phyloP scores from a whole-genome alignment of 2,113 vertebrate genomes.

The Coregonus clupeaformis region DNA sequence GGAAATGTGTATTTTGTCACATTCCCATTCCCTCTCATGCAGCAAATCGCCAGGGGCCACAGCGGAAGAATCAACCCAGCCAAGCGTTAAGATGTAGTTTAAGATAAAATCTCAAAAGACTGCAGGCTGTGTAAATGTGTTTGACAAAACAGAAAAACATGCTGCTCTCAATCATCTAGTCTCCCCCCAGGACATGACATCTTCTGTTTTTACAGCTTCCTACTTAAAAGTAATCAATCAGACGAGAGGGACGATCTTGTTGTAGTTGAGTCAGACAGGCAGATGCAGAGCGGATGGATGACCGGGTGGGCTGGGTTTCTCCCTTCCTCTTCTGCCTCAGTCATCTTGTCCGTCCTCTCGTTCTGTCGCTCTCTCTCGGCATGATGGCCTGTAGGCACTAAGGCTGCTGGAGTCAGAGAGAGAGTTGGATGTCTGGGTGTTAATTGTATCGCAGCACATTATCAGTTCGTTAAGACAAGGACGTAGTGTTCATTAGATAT shows the following conservation, averaged over 20 bases:
- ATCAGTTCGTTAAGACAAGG: constrained; percentile 65
- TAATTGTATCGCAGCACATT: constrained; percentile 59
- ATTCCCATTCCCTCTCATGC: constrained; percentile 38
- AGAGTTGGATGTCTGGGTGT: constrained; percentile 44
- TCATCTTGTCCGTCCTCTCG: not conserved
- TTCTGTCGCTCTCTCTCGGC: not conserved
- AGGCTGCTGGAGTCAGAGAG: constrained; percentile 15
- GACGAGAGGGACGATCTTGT: constrained; percentile 35
- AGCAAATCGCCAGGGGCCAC: constrained; percentile 33
- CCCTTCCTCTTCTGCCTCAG: too few species aligned
- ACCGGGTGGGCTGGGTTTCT: too few species aligned
- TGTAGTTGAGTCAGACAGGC: not conserved
- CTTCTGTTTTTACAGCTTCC: constrained; percentile 26
- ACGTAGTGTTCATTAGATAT: too few species aligned
- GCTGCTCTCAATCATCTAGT: constrained; percentile 41
- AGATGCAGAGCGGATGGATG: not conserved
- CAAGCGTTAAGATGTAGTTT: constrained; percentile 53
- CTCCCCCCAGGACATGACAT: constrained; percentile 41
- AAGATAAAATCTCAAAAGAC: constrained; percentile 54
- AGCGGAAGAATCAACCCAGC: constrained; percentile 45
- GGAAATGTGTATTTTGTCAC: constrained; percentile 47
- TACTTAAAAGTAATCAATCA: constrained; percentile 57
- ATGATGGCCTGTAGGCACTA: constrained; percentile 26
- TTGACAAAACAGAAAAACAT: not conserved
- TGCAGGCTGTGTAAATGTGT: constrained; percentile 51